Evolutionary conservation across 92 coral and sea anemone species (phyloP), one percentile per base, ranked within the genome.

Genomic region (Palythoa caribaeorum): DNA sequence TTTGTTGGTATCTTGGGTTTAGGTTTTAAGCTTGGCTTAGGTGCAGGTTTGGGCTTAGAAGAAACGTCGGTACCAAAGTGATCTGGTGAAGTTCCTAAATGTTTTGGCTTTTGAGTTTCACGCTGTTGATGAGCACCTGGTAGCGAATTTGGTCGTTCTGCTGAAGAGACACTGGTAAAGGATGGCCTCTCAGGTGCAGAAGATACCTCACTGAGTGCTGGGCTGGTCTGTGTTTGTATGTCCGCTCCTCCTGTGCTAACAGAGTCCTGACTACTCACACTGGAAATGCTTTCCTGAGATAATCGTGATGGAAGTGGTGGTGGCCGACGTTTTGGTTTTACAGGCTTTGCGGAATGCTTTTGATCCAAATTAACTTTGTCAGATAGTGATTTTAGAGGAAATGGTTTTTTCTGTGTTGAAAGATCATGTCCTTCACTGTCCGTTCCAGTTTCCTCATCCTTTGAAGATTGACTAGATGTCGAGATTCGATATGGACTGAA

Each of bases 1-100:
- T 85, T 86, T 21, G 94, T 89, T 86, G 90, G 94, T 15, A 93
- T 94, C 84, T 89, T 94, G n/a, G 97, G 94, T 89, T 94, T 94
- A 0, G 96, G 93, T 79, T 87, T 87, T 47, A 92, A 84, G 16
- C 89, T 71, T 2, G 94, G 94, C 76, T 91, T 91, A 69, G 92
- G 88, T 20, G 89, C 65, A 21, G 78, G 59, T 54, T 71, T 36
- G 10, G 85, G 85, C 39, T 20, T 80, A 13, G 73, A 59, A 13
- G 53, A 86, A 15, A 11, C 21, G 19, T 37, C 72, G 1, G 85
- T 3, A 21, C 52, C 55, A 39, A 52, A 15, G 35, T 80, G 55
- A n/a, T 50, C 73, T 17, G 73, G 53, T 38, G 4, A 2, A 37
- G 37, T 3, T n/a, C n/a, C 62, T 10, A 59, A 13, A 5, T 20